phyloP scores from a whole-genome alignment of 1,140 invertebrate genomes.

The Megathymus violae region DNA sequence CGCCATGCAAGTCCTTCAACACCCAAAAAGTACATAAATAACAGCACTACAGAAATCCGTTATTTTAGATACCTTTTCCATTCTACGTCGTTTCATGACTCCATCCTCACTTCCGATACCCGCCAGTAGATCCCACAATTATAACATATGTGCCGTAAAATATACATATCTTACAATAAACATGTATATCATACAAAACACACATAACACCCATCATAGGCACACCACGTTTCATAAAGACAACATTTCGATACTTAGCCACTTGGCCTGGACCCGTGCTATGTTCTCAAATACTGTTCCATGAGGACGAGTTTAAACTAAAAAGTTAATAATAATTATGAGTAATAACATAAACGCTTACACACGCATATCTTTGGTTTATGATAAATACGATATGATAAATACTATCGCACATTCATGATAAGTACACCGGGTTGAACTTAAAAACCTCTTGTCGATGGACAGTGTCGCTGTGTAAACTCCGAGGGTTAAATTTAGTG shows the following conservation, averaged over 20 bases:
- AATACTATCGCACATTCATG: too few relatives aligned
- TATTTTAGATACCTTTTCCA: slow-evolving; percentile 6
- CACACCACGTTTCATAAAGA: neutral
- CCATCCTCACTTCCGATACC: slow-evolving; percentile 3
- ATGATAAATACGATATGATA: too few relatives aligned
- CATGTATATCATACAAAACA: neutral
- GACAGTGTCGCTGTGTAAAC: too few relatives aligned
- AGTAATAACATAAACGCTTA: too few relatives aligned
- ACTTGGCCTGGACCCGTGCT: neutral
- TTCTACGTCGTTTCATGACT: slow-evolving; percentile 9
- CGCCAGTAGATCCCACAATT: neutral
- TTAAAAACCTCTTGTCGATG: too few relatives aligned
- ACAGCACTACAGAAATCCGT: slow-evolving; percentile 11
- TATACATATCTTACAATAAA: too few relatives aligned
- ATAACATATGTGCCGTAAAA: too few relatives aligned
- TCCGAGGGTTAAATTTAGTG: too few relatives aligned
- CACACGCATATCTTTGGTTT: too few relatives aligned
- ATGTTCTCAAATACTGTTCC: neutral
- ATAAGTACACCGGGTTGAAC: too few relatives aligned
- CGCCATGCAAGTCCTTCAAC: slow-evolving; percentile 1
- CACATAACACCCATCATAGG: neutral
- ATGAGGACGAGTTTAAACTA: neutral
- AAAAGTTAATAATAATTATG: too few relatives aligned
- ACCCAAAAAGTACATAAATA: slow-evolving; percentile 11
- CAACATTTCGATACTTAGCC: neutral